Conservation (phyloP, 1,140 invertebrate species). For the Thaumetopoea pityocampa region DNA sequence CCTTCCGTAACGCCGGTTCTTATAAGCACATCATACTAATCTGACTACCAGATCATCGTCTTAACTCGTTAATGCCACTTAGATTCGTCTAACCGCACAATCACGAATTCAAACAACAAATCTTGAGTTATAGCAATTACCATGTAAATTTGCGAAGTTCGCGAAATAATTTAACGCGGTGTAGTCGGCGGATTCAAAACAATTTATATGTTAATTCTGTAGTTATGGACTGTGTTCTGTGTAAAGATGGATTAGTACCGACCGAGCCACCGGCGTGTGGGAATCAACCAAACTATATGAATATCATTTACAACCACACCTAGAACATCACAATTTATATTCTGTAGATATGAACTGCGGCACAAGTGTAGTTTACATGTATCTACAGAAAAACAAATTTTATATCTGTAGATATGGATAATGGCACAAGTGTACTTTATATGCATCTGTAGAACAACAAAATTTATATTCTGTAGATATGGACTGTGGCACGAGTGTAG, state of each 20-base stretch:
- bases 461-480: no score
- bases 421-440: no score
- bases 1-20: constrained; percentile 14
- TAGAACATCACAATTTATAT: no score
- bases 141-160: constrained; percentile 73
- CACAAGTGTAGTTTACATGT: no score
- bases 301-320: no score
- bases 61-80: constrained; percentile 43
- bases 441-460: no score
- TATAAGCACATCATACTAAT: constrained; percentile 22
- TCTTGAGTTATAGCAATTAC: constrained; percentile 71
- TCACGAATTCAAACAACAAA: constrained; percentile 60
- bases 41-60: constrained; percentile 38
- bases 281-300: no score
- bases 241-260: constrained; percentile 24
- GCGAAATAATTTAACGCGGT: constrained; percentile 71
- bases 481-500: no score
- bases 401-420: no score
- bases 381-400: no score
- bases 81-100: constrained; percentile 50
- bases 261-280: no score
- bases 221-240: constrained; percentile 50
- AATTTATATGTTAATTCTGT: constrained; percentile 71
- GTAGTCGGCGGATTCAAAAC: constrained; percentile 67
- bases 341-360: no score